Base-by-base conservation (phyloP, 2,888 invertebrate species). In the Xanthia icteritia region DNA sequence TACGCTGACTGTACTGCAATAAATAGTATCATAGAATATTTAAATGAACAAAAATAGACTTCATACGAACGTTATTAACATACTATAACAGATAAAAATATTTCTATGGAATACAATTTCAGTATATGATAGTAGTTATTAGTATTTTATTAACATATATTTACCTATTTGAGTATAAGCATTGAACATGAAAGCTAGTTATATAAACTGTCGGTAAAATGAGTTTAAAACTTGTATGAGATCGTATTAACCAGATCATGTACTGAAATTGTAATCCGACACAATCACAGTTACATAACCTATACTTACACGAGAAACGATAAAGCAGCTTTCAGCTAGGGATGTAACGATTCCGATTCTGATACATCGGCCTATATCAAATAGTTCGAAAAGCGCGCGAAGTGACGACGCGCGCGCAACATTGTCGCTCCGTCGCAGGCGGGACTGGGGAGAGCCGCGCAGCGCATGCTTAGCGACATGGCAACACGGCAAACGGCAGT, bases 201-300 rank as follows among this genome's bases (percentile, higher is more conserved):
- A 45, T 68, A 51, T 42, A 56, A 80, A 76, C 64, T 54, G 56
- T 56, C 27, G 39, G 42, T 36, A 69, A 60, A 76, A 73, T 65
- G 11, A 39, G 11, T 69, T 72, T 63, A 17, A 58, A 63, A 68
- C 36, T 36, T 66, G n/a, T 42, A 39, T 75, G 81, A 83, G 81
- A 84, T 78, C 75, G 72, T 73, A 78, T 56, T 15, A 61, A 63
- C 70, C 51, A 73, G 65, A 85, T 81, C 76, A 86, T 84, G 58
- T 71, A 79, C 79, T 86, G 80, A 84, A 85, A 87, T 71, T 84
- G 85, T 87, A 86, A 81, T 77, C 63, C 69, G 17, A 75, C 61
- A 76, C 77, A 86, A 90, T 91, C 91, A 91, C 90, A 90, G 89
- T 83, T 70, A 76, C 48, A 76, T 83, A 76, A 83, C 75, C 74